Percentiles rank a stretch among this genome's conserved stretches.
Evolutionary conservation across 2,113 vertebrate genomes (phyloP).

Genomic region (Narcine bancroftii): DNA sequence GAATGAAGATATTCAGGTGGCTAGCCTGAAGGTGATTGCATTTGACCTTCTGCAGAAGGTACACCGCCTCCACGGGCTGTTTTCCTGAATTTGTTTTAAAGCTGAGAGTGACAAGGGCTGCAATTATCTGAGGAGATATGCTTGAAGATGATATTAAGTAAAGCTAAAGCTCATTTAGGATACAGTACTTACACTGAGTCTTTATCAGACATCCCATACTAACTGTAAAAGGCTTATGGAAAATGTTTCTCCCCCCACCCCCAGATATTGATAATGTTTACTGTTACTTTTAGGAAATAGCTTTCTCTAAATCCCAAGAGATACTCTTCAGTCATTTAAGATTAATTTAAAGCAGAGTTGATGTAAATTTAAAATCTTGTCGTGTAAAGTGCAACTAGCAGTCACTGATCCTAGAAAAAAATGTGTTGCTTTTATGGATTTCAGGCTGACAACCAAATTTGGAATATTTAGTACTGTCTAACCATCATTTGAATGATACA

Average conservation of each 20-base stretch:
- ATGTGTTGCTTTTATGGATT: neutral
- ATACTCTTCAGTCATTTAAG: neutral
- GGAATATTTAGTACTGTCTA: constrained; percentile 13
- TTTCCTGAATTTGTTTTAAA: constrained; percentile 13
- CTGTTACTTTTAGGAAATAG: constrained; percentile 23
- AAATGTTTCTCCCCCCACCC: neutral
- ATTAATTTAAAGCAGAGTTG: constrained; percentile 9
- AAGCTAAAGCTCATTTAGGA: neutral
- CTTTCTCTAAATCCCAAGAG: neutral
- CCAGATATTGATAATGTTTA: constrained; percentile 9
- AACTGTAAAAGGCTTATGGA: constrained; percentile 5
- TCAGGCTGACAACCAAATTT: neutral
- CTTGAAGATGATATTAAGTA: neutral
- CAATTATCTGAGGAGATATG: neutral
- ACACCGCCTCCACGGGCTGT: neutral
- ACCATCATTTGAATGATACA: constrained; percentile 20
- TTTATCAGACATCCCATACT: constrained; percentile 8
- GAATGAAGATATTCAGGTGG: neutral
- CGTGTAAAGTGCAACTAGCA: neutral
- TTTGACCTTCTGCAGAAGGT: neutral
- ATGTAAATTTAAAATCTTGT: neutral
- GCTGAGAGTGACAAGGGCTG: constrained; percentile 7
- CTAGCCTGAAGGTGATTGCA: neutral
- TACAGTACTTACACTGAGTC: neutral
- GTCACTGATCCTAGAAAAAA: neutral